phyloP scores from a whole-genome alignment of 1,140 invertebrate species.

The Drosophila varians region DNA sequence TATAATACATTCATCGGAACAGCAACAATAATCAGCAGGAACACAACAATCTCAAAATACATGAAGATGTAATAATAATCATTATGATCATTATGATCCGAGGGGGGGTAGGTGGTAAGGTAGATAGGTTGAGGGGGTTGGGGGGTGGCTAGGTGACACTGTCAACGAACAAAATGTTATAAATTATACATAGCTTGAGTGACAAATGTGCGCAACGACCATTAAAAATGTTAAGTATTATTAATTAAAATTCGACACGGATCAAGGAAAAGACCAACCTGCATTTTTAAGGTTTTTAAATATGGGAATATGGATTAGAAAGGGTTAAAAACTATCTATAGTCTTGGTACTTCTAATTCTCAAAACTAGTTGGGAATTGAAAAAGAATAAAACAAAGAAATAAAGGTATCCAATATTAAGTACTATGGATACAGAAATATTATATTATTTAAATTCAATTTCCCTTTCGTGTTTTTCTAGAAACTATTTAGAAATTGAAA shows the following conservation, averaged over 20 bases:
- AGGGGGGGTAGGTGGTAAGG: neutral
- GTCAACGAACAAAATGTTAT: conserved; percentile 59
- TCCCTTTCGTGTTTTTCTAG: too few relatives aligned
- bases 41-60: conserved; percentile 47
- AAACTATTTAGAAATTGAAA: neutral
- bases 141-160: conserved; percentile 3
- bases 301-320: too few relatives aligned
- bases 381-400: too few relatives aligned
- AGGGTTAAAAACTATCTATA: too few relatives aligned
- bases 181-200: conserved; percentile 52
- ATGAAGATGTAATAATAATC: conserved; percentile 52
- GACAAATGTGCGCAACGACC: conserved; percentile 37
- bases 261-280: conserved; percentile 10
- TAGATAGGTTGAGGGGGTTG: too few relatives aligned
- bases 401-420: too few relatives aligned
- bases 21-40: conserved; percentile 32
- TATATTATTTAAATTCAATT: too few relatives aligned
- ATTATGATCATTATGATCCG: conserved; percentile 16
- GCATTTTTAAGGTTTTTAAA: too few relatives aligned
- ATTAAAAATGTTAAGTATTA: conserved; percentile 47
- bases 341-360: too few relatives aligned
- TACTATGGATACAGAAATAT: too few relatives aligned
- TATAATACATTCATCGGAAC: conserved; percentile 59
- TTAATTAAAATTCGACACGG: conserved; percentile 34
- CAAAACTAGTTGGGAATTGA: neutral